A percentile compares a stretch with the other conserved stretches of the same genome.
These are phyloP conservation scores for Sebastes aleutianus DNA, from an alignment of 2,797 vertebrate species.

Conservation along the genomic window DNA sequence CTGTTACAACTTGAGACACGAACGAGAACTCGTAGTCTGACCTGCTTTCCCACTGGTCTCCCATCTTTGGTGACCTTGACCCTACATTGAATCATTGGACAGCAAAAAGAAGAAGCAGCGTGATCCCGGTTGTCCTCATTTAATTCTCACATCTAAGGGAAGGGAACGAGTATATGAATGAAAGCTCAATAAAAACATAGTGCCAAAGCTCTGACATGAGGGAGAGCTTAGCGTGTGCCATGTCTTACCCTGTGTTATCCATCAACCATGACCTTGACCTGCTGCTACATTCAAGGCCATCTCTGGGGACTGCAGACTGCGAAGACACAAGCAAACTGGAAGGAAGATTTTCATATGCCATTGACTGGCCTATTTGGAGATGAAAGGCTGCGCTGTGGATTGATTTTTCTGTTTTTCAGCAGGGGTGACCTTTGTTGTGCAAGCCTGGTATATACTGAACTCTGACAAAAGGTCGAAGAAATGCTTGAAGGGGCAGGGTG, in stretches of 20 bases:
- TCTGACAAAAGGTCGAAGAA: conserved; percentile 20
- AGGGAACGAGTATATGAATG: not conserved
- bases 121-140: conserved; percentile 19
- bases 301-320: conserved; percentile 30
- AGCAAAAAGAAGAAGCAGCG: not conserved
- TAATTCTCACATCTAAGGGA: conserved; percentile 16
- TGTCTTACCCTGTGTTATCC: conserved; percentile 34
- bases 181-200: conserved; percentile 21
- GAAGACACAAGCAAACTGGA: conserved; percentile 25
- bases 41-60: conserved; percentile 7
- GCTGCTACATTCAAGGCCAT: conserved; percentile 22
- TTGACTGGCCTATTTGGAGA: conserved; percentile 62
- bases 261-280: conserved; percentile 62
- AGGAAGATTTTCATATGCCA: conserved; percentile 58
- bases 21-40: not conserved
- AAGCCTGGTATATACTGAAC: conserved; percentile 34
- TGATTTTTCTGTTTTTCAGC: conserved; percentile 62
- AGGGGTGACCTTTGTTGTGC: conserved; percentile 65
- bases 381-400: conserved; percentile 58
- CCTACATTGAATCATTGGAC: conserved; percentile 8
- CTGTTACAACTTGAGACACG: conserved; percentile 3
- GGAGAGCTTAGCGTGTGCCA: conserved; percentile 16
- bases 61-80: conserved; percentile 17
- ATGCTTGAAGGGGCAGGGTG: conserved; percentile 6
- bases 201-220: conserved; percentile 22